These are phyloP conservation scores for Aphaenogaster floridana DNA, from an alignment of 1,140 invertebrate genomes.

Conservation along the genomic window DNA sequence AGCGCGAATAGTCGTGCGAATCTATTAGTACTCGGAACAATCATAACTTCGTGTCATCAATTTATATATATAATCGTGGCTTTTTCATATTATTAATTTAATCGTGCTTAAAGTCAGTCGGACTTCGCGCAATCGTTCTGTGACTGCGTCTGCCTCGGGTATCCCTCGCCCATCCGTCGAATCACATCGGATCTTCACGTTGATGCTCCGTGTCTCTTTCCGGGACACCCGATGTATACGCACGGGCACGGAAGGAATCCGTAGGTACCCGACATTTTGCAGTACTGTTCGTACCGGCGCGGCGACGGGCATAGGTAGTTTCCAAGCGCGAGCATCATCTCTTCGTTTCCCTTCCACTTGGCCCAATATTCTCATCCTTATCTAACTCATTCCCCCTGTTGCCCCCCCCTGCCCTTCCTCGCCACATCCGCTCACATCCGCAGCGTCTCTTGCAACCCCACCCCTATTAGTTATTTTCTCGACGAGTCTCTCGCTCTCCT, in stretches of 20 bases:
- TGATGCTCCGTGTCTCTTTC: neutral
- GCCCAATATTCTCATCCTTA: constrained; percentile 70
- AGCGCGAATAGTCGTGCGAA: neutral
- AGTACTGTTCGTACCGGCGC: constrained; percentile 64
- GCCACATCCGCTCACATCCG: constrained; percentile 64
- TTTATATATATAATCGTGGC: neutral
- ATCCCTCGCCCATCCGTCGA: neutral
- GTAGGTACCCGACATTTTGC: constrained; percentile 67
- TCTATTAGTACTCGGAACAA: neutral
- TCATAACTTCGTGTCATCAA: neutral
- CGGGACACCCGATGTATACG: constrained; percentile 54
- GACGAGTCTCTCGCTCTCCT: constrained; percentile 61
- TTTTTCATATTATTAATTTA: neutral
- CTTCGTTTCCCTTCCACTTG: constrained; percentile 66
- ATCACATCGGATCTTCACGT: neutral
- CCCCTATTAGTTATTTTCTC: constrained; percentile 70
- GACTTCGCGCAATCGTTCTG: neutral
- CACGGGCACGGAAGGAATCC: constrained; percentile 54
- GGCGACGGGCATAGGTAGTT: constrained; percentile 55
- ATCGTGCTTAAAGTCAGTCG: neutral
- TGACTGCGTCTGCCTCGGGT: neutral
- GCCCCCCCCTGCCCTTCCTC: constrained; percentile 30
- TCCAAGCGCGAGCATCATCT: constrained; percentile 60
- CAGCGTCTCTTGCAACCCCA: constrained; percentile 65
- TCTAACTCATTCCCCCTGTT: constrained; percentile 58